Base-by-base conservation (phyloP, 2,888 invertebrate species). In the Acleris emargana region DNA sequence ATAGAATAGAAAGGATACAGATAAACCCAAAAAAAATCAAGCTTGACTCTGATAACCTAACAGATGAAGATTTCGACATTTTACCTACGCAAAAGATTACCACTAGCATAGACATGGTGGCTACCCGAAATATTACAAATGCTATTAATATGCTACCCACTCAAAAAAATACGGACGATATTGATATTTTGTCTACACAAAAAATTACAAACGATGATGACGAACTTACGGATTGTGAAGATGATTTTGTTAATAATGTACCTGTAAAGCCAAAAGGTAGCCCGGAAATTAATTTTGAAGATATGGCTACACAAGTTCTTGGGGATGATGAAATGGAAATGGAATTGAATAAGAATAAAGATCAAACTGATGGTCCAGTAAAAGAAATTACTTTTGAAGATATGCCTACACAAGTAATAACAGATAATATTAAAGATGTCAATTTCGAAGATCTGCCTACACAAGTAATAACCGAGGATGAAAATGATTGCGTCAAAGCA, bases 1-100 rank as follows among this genome's bases (percentile, higher is more conserved):
- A 66, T 20, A 57, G 80, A 80, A 68, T 70, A 68, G 20, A 69
- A 61, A 20, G 68, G 25, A 42, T 45, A 54, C 54, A 71, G 72
- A 64, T 68, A 67, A 25, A 64, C 66, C 73, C 71, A 50, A 70
- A 68, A 67, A 66, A 32, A 38, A 68, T 52, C 17, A 69, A 73
- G 22, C 43, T 73, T 25, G 66, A 73, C 61, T 82, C 82, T 54
- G 78, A 80, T 61, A 79, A 75, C 71, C 82, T 81, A 32, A 82
- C 79, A 38, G 84, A 86, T 72, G 84, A 87, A 71, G 86, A 86
- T 70, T 69, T 83, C 58, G 74, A 78, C 58, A 73, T 83, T 32
- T 69, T 76, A 45, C 75, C 78, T 5, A 82, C 83, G 17, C 86
- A 86, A 70, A 75, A 77, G 63, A 73, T 82, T 59, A 9, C 74